Conservation (phyloP, 2,888 invertebrate genomes). For the Thumatha senex region DNA sequence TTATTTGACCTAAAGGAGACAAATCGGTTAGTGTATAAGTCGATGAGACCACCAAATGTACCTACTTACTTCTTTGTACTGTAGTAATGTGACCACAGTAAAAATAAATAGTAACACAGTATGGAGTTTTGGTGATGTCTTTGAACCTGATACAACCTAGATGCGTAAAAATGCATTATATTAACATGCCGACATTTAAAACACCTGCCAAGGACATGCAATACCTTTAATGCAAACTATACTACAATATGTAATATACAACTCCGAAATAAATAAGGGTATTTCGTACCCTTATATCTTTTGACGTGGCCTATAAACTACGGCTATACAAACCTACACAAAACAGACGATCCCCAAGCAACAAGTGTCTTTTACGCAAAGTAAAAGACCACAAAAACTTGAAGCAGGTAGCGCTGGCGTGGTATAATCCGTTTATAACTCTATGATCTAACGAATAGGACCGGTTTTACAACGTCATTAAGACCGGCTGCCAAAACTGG, state of each 20-base stretch:
- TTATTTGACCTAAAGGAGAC: too few relatives aligned
- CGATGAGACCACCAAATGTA: too few relatives aligned
- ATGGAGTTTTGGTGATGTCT: too few relatives aligned
- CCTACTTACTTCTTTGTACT: too few relatives aligned
- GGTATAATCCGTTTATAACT: conserved; percentile 65
- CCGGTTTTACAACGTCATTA: conserved; percentile 61
- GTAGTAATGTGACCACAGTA: too few relatives aligned
- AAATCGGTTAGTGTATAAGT: too few relatives aligned
- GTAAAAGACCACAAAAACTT: conserved; percentile 74
- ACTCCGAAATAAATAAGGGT: neutral
- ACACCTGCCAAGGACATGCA: too few relatives aligned
- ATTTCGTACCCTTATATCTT: conserved; percentile 6
- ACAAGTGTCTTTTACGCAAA: conserved; percentile 78
- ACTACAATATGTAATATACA: neutral
- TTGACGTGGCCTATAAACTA: conserved; percentile 30
- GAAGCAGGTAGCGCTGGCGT: conserved; percentile 68
- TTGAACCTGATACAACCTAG: too few relatives aligned
- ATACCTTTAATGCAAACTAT: too few relatives aligned
- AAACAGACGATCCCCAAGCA: conserved; percentile 69
- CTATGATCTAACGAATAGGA: conserved; percentile 61
- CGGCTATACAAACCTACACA: conserved; percentile 44
- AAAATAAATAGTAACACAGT: too few relatives aligned
- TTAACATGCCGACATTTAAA: too few relatives aligned
- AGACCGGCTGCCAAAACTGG: conserved; percentile 46
- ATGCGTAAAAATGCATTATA: too few relatives aligned